phyloP scores from a whole-genome alignment of 2,797 vertebrate genomes.

The Aldrovandia affinis region DNA sequence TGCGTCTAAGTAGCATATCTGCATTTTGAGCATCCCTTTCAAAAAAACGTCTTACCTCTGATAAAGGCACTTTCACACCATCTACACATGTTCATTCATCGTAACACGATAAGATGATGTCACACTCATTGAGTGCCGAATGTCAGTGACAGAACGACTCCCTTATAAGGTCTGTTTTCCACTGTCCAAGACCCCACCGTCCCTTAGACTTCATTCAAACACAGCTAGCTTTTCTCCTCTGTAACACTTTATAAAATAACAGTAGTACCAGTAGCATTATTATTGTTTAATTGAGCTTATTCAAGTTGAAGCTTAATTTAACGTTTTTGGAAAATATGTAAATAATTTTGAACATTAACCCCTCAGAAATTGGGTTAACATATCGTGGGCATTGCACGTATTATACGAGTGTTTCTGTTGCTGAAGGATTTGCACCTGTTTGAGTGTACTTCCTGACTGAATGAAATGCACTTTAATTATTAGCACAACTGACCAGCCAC shows the following conservation, averaged over 20 bases:
- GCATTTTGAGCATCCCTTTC: not conserved
- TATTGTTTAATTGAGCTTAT: not conserved
- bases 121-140: not conserved
- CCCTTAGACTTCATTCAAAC: not conserved
- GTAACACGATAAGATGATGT: not conserved
- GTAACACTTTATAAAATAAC: not conserved
- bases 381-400: not conserved
- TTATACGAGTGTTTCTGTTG: not conserved
- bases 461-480: not conserved
- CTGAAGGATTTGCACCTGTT: not conserved
- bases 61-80: not conserved
- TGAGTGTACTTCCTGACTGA: not conserved
- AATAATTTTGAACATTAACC: not conserved
- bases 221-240: not conserved
- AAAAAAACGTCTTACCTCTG: not conserved
- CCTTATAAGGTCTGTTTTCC: not conserved
- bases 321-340: not conserved
- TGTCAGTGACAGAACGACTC: no score
- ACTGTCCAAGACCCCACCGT: no score
- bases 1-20: not conserved
- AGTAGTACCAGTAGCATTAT: not conserved
- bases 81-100: not conserved
- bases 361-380: not conserved
- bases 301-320: not conserved
- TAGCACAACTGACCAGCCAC: constrained; percentile 24